Percentiles rank a stretch among this genome's conserved stretches.
Conservation (phyloP, 2,888 invertebrate genomes). For the Myopa tessellatipennis region DNA sequence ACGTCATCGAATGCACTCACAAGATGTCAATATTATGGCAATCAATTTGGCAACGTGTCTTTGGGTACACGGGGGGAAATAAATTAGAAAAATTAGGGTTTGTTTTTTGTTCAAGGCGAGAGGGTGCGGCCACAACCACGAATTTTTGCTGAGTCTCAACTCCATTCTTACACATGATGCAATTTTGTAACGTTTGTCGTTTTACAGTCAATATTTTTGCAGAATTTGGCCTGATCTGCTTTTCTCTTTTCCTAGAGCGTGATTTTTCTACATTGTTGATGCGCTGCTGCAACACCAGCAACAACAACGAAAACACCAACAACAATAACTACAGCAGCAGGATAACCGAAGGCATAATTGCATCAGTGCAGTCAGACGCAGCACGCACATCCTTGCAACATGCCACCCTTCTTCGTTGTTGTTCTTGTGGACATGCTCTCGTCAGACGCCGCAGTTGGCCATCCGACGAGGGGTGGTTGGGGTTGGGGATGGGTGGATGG, state of each 20-base stretch:
- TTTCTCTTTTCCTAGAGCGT: neutral
- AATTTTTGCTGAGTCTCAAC: neutral
- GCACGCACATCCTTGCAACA: conserved; percentile 28
- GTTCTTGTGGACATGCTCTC: neutral
- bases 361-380: conserved; percentile 20
- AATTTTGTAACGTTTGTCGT: neutral
- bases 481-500: neutral
- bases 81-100: no score
- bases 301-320: conserved; percentile 15
- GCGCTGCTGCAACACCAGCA: conserved; percentile 8
- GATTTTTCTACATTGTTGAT: conserved; percentile 5
- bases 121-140: conserved; percentile 11
- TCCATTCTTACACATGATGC: neutral
- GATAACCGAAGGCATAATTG: conserved; percentile 21
- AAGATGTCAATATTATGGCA: no score
- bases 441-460: neutral
- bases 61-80: no score
- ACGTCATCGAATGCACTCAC: no score
- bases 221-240: neutral
- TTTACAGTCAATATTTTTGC: no score
- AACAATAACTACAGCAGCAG: conserved; percentile 12
- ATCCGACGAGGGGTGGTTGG: neutral
- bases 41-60: no score
- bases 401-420: neutral
- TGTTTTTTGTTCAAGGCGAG: neutral